These are phyloP conservation scores for Bombus waltoni DNA, from an alignment of 1,140 invertebrate genomes.

Conservation along the genomic window DNA sequence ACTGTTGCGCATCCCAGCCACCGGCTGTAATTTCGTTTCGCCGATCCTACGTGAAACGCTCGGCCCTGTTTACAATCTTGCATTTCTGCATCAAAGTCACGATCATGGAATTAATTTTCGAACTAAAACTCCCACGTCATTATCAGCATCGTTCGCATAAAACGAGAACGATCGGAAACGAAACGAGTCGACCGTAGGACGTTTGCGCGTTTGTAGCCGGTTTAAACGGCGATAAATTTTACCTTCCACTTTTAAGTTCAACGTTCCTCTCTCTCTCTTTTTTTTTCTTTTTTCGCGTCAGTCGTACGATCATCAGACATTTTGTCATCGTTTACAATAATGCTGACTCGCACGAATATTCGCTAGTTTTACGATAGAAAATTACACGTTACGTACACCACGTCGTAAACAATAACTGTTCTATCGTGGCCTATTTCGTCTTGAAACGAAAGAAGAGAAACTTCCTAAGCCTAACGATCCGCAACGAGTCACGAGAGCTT, in stretches of 20 bases:
- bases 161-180: background rate
- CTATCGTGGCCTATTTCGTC: too few species aligned
- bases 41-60: background rate
- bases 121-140: background rate
- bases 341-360: too few species aligned
- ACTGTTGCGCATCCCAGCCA: slow-evolving; percentile 1
- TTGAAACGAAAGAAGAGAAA: background rate
- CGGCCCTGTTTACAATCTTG: background rate
- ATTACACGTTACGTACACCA: background rate
- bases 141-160: background rate
- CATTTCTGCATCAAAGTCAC: background rate
- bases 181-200: too few species aligned
- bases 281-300: too few species aligned
- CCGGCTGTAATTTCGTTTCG: background rate
- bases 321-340: too few species aligned
- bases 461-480: slow-evolving; percentile 1
- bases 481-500: background rate
- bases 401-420: too few species aligned
- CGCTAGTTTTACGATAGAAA: too few species aligned
- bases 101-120: background rate
- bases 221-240: too few species aligned
- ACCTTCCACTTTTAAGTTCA: too few species aligned
- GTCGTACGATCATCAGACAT: too few species aligned
- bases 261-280: too few species aligned
- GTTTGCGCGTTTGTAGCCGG: too few species aligned